phyloP scores from a whole-genome alignment of 2,113 vertebrate genomes.

The Indri indri region DNA sequence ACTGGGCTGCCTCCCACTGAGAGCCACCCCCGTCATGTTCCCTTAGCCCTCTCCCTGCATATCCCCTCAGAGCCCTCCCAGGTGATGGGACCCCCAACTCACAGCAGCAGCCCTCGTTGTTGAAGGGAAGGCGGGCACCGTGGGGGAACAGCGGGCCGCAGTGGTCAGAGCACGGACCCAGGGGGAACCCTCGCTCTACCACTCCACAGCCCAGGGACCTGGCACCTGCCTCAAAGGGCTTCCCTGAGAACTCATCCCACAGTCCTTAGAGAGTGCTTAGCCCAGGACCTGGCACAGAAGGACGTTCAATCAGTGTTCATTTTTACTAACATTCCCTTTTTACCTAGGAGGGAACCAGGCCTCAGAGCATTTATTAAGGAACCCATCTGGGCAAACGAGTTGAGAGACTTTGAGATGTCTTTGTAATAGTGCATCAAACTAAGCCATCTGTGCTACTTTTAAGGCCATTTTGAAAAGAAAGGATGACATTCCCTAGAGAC shows the following conservation, averaged over 20 bases:
- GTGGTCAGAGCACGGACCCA: background rate
- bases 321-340: background rate
- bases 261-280: background rate
- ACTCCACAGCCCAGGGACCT: background rate
- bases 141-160: background rate
- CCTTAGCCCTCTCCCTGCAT: accelerated
- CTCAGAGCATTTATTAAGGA: background rate
- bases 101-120: background rate
- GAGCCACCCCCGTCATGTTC: background rate
- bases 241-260: background rate
- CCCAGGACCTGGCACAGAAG: background rate
- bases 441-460: background rate
- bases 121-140: background rate
- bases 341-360: background rate
- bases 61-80: accelerated
- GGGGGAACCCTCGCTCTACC: background rate
- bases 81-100: background rate
- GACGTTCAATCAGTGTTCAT: background rate
- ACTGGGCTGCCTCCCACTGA: background rate
- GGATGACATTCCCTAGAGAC: background rate
- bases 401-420: background rate
- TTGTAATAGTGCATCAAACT: background rate
- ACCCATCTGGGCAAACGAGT: background rate
- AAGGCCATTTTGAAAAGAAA: background rate
- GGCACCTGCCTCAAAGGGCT: background rate